These are phyloP conservation scores for Eurystomus glaucurus DNA, from an alignment of 2,797 vertebrate genomes.

Conservation along the genomic window DNA sequence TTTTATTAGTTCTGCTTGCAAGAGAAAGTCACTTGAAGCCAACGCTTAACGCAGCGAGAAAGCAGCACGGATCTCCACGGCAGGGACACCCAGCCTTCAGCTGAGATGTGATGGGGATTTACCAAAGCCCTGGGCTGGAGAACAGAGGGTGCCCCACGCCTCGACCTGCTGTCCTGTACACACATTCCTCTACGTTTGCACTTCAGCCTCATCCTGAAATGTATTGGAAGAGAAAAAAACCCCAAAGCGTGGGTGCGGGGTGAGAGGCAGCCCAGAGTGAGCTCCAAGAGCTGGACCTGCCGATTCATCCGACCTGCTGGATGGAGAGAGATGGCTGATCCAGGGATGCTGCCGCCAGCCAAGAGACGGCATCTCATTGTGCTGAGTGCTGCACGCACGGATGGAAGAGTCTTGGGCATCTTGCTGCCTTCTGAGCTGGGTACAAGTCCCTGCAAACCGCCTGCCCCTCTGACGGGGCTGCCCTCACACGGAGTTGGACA, in stretches of 20 bases:
- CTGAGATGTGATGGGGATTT: constrained; percentile 6
- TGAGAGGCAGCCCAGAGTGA: not conserved
- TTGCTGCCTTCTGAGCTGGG: fast-evolving
- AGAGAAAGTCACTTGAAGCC: constrained; percentile 62
- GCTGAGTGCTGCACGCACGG: not conserved
- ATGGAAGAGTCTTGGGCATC: not conserved
- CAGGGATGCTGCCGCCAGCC: not conserved
- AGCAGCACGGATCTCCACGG: constrained; percentile 31
- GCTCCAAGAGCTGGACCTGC: not conserved
- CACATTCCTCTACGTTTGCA: not conserved
- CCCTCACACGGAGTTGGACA: fast-evolving
- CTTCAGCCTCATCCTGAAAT: not conserved
- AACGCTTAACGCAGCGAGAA: constrained; percentile 59
- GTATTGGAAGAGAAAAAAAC: no score
- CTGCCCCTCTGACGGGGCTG: fast-evolving
- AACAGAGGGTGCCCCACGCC: not conserved
- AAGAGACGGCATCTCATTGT: fast-evolving
- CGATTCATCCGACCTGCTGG: not conserved
- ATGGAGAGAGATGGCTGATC: fast-evolving
- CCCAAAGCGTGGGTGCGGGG: fast-evolving
- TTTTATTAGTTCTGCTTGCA: constrained; percentile 77
- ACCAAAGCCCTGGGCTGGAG: not conserved
- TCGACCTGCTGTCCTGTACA: not conserved
- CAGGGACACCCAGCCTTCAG: constrained; percentile 8
- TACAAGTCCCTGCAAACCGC: fast-evolving